phyloP scores from a whole-genome alignment of 2,888 invertebrate genomes.

The Cremastinae sp. region DNA sequence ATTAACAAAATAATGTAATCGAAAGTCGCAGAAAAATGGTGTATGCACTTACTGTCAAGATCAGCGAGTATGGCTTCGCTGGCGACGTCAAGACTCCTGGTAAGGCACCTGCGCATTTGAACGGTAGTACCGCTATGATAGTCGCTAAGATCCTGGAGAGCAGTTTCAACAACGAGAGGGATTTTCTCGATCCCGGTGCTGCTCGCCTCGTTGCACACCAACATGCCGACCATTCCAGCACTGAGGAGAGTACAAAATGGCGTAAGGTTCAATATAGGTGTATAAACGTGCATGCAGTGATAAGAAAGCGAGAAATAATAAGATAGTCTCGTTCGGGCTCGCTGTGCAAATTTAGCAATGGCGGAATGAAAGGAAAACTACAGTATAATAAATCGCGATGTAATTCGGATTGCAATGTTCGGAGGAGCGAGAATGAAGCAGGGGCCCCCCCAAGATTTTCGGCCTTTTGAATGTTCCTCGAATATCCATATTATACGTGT shows the following conservation, averaged over 20 bases:
- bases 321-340: slow-evolving; percentile 44
- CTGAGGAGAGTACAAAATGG: slow-evolving; percentile 77
- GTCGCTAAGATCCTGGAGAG: slow-evolving; percentile 84
- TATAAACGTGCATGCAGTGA: slow-evolving; percentile 10
- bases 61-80: slow-evolving; percentile 84
- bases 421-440: background rate
- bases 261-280: background rate
- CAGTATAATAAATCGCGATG: slow-evolving; percentile 42
- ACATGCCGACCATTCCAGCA: slow-evolving; percentile 83
- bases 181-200: slow-evolving; percentile 82
- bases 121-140: slow-evolving; percentile 85
- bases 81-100: slow-evolving; percentile 84
- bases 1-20: too few species aligned
- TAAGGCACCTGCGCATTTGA: slow-evolving; percentile 84
- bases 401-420: slow-evolving; percentile 35
- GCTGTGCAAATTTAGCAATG: slow-evolving; percentile 27
- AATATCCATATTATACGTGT: slow-evolving; percentile 13
- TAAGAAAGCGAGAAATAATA: too few species aligned
- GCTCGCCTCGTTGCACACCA: slow-evolving; percentile 85
- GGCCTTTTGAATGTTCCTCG: slow-evolving; percentile 4
- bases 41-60: slow-evolving; percentile 84
- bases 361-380: background rate
- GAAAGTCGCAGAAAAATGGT: too few species aligned
- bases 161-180: slow-evolving; percentile 82
- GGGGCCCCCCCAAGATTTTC: background rate